These are phyloP conservation scores for Globodera rostochiensis DNA, from an alignment of 1,140 invertebrate genomes.

Conservation along the genomic window DNA sequence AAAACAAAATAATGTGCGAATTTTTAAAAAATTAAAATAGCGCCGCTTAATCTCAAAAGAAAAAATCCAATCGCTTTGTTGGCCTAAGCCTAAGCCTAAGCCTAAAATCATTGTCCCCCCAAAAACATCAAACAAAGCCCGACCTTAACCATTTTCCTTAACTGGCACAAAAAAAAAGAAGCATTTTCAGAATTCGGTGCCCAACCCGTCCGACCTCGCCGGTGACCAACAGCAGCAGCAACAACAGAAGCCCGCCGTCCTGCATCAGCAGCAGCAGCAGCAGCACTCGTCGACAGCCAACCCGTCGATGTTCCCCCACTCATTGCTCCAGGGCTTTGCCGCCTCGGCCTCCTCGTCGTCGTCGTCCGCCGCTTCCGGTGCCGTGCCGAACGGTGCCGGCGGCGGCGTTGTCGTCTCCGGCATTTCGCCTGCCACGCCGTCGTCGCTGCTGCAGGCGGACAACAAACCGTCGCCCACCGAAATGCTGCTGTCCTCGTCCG, in stretches of 20 bases:
- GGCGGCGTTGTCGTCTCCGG: background rate
- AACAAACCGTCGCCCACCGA: background rate
- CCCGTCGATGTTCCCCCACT: conserved; percentile 21
- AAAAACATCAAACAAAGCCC: no score
- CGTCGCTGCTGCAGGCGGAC: conserved; percentile 12
- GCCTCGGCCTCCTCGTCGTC: conserved; percentile 19
- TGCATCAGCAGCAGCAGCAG: background rate
- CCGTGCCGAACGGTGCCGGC: conserved; percentile 7
- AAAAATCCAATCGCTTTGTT: no score
- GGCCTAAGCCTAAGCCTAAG: no score
- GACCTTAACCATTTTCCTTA: no score
- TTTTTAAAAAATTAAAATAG: no score
- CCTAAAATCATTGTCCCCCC: no score
- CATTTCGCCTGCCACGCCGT: conserved; percentile 4
- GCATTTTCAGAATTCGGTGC: background rate
- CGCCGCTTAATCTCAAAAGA: no score
- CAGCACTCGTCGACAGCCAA: background rate
- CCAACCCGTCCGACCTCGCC: background rate
- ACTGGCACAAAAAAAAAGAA: no score
- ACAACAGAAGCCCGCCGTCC: background rate
- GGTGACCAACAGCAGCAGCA: background rate
- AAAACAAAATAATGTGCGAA: no score
- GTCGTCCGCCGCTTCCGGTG: conserved; percentile 13
- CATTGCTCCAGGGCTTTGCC: conserved; percentile 18
- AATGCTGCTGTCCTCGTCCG: background rate